Base-by-base conservation (phyloP, 2,113 vertebrate species). In the Clarias magur region DNA sequence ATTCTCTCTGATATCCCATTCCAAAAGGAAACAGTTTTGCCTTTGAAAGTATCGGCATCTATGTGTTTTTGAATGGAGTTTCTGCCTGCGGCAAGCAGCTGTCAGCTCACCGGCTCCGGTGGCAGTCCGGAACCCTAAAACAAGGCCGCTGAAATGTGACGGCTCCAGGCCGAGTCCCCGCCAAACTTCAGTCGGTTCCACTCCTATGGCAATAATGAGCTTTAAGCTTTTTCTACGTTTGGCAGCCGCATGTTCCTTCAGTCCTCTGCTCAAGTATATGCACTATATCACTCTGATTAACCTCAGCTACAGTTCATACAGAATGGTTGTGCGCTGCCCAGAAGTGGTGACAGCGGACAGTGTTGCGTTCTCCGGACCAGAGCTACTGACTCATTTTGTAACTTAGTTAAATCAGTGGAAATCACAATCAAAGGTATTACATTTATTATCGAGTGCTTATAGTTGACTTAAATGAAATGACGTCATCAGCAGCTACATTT, bases 1-100 rank as follows among this genome's bases (percentile, higher is more conserved):
- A 27, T 68, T 27, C 30, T 63, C 80, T 48, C 23, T 54, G 62
- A 53, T 42, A 67, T 79, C 38, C 73, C 42, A 21, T 85, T 25
- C 23, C 25, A 3, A 5, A 48, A 83, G 48, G 0, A 9, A 68
- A 2, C 23, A 2, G 42, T 60, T 62, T 85, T 57, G 11, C 1
- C 54, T 34, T 63, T 30, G 79, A 62, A 79, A 8, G 34, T 86
- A 27, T 70, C 53, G 59, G 53, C 65, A 60, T 86, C 65, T 27
- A 17, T 63, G 59, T 67, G 63, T 12, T 80, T 70, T 10, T 8
- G 1, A 27, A 56, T 79, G 6, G 63, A 56, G 38, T 57, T 21
- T 42, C 13, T 80, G 76, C 85, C 76, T 48, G 53, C 59, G 63
- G 85, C 85, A 70, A 80, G 54, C 63, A 84, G 48, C 63, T 72